Base-by-base conservation (phyloP, 2,888 invertebrate species). In the Meganola albula region DNA sequence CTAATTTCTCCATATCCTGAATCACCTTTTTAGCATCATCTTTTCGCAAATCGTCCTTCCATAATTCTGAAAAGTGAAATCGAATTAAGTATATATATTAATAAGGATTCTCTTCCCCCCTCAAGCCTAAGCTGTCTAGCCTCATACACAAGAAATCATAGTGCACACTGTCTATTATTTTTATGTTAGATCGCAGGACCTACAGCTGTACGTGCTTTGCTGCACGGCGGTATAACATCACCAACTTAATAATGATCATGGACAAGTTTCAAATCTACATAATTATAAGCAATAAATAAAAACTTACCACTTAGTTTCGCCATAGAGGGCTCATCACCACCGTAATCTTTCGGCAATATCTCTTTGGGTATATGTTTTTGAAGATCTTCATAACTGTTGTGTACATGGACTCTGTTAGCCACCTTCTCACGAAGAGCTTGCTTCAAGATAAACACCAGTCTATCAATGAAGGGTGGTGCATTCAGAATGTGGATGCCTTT, bases 401-500 rank as follows among this genome's bases (percentile, higher is more conserved):
- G 83, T 0, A 84, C 78, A 27, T 80, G 76, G 0, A 83, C 53
- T 10, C 84, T 63, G 16, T 56, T 74, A 0, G 82, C 83, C 2
- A 84, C 72, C 41, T 84, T 84, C 33, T 76, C 77, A 11, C 71
- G 65, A 0, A 84, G 58, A 2, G 72, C 74, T 52, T 78, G 77
- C 38, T 83, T 84, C 2, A 84, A 36, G 1, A 84, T 12, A 18
- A 67, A 74, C 0, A 84, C 48, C 7, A 84, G 31, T 42, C 64
- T 75, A 34, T 84, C 82, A 1, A 84, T 64, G 27, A 76, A 84
- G 0, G 73, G 43, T 2, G 84, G 79, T 0, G 84, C 83, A 36
- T 83, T 77, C 6, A 84, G 11, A 4, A 84, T 66, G 42, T 84
- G 84, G 23, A 84, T 83, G 0, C 84, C 84, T 54, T 80, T 82